Evolutionary conservation across 1,140 invertebrate genomes (phyloP).

Genomic region (Scaptodrosophila lebanonensis): DNA sequence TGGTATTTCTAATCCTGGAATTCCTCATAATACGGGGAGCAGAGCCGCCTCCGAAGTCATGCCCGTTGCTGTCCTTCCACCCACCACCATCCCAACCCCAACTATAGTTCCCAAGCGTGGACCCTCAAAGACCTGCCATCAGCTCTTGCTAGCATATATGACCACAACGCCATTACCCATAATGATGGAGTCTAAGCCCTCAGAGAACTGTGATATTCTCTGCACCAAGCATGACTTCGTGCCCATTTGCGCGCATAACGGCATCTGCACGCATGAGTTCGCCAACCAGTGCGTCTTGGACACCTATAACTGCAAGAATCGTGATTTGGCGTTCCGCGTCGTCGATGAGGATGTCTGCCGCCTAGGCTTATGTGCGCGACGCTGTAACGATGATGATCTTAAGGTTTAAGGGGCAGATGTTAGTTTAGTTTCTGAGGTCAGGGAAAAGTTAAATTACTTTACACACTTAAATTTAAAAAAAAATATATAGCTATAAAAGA

Average conservation of each 20-base stretch:
- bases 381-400: conserved; percentile 45
- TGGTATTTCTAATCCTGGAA: conserved; percentile 28
- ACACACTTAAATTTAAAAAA: no score
- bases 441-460: no score
- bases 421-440: no score
- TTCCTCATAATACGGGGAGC: no score
- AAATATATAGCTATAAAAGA: no score
- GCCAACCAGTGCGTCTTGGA: conserved; percentile 69
- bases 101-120: conserved; percentile 13
- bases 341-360: conserved; percentile 52
- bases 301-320: conserved; percentile 58
- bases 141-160: conserved; percentile 29
- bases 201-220: conserved; percentile 46
- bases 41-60: conserved; percentile 29
- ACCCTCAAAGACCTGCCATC: conserved; percentile 38
- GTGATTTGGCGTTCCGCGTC: conserved; percentile 38
- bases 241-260: conserved; percentile 61
- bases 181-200: conserved; percentile 1
- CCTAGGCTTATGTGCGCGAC: conserved; percentile 33
- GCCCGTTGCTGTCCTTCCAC: conserved; percentile 17
- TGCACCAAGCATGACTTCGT: conserved; percentile 65
- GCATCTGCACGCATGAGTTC: conserved; percentile 61
- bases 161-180: conserved; percentile 7
- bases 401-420: conserved; percentile 4
- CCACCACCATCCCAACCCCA: conserved; percentile 16